phyloP scores from a whole-genome alignment of 2,113 vertebrate genomes.

The Isurus oxyrinchus region DNA sequence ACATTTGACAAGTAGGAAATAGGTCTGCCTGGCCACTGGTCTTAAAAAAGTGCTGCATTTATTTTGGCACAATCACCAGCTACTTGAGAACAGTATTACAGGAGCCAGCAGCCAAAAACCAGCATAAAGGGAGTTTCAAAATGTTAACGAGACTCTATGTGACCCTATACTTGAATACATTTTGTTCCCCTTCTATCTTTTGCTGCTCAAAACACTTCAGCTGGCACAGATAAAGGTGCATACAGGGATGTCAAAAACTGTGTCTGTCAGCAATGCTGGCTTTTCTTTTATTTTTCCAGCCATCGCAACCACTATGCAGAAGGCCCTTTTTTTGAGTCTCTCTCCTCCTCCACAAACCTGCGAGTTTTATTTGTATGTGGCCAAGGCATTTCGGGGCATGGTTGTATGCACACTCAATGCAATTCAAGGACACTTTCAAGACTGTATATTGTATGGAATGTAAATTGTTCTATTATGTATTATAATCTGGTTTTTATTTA shows the following conservation, averaged over 20 bases:
- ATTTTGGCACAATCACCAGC: neutral
- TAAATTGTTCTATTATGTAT: constrained; percentile 59
- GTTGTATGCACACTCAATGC: constrained; percentile 92
- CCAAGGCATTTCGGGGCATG: constrained; percentile 61
- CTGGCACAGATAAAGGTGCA: constrained; percentile 63
- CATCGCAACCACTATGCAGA: constrained; percentile 60
- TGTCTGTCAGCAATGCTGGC: constrained; percentile 48
- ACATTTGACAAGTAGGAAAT: neutral
- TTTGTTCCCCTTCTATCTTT: constrained; percentile 45
- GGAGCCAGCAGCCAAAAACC: neutral
- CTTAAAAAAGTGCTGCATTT: neutral
- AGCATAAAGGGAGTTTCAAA: neutral
- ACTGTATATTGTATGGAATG: constrained; percentile 70
- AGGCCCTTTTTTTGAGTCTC: constrained; percentile 52
- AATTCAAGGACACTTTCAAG: constrained; percentile 77
- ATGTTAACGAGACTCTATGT: neutral
- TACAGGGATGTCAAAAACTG: constrained; percentile 54
- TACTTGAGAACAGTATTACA: neutral
- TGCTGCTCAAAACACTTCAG: constrained; percentile 70
- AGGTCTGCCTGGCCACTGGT: neutral
- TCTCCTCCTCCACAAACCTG: constrained; percentile 62
- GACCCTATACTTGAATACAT: constrained; percentile 53
- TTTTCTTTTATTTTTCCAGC: constrained; percentile 50
- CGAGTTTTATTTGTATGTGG: constrained; percentile 61
- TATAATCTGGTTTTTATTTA: constrained; percentile 73